Evolutionary conservation across 2,888 invertebrate species (phyloP), one percentile per base, ranked within the genome.

Genomic region (Eristalinus aeneus): DNA sequence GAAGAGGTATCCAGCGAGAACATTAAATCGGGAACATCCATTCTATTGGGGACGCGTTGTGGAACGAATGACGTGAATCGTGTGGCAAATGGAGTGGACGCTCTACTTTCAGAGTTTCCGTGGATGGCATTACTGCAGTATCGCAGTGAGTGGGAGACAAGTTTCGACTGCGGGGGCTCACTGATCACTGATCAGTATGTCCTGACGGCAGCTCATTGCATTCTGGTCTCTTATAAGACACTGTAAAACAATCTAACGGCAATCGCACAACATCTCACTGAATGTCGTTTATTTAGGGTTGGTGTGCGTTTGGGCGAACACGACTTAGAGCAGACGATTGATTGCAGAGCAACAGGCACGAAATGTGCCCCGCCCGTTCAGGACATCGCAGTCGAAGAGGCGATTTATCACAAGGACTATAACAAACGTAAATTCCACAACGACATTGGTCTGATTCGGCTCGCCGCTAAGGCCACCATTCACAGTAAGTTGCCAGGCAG

Each of bases 121-220:
- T 96, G 96, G 96, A 96, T 96, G 96, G 95, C 94, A 0, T 92
- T 96, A 0, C 89, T 96, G 11, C 93, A 94, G 0, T 96, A 95
- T 88, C 10, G 46, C 11, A 72, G 46, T n/a, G 32, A 23, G 0
- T 23, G 64, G 16, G 90, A 92, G 53, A 91, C 93, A 87, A 12
- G 27, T 1, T 23, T 65, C 31, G 92, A 91, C 56, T 89, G 89
- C 81, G 89, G 88, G 20, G 89, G 89, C 11, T 72, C 89, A 1
- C 67, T 89, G 46, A 89, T 89, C 8, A 87, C 86, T 0, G 67
- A 80, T 20, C 63, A 85, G 63, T 89, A 89, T 77, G 83, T 89
- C 20, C 63, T 89, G 16, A 89, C 89, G 0, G 89, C 89, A 10
- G 89, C 88, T n/a, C 89, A 89, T 82, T 89, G 89, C 81, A 87